Base-by-base conservation (phyloP, 2,888 invertebrate genomes). In the Dryocosmus kuriphilus region DNA sequence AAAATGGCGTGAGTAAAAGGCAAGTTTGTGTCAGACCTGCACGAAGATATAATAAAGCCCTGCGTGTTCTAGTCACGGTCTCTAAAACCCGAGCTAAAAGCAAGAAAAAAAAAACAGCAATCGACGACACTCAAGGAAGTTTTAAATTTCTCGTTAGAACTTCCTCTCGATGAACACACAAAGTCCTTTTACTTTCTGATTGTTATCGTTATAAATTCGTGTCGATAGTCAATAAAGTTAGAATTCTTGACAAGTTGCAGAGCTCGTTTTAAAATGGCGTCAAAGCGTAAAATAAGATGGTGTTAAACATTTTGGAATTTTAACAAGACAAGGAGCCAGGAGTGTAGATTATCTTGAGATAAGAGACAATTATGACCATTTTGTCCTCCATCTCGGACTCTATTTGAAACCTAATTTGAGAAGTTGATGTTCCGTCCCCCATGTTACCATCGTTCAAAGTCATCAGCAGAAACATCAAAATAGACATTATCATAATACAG, bases 21-120 rank as follows among this genome's bases (percentile, higher is more conserved):
- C 30, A 51, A 71, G 30, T 27, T 71, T 71, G 27, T 71, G 71
- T 51, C 46, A 71, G 71, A 46, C 3, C 8, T 9, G 46, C 27
- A 71, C 71, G 46, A 71, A 71, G 46, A 51, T 71, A 51, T n/a
- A 71, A 71, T 51, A 51, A 71, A 71, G 19, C 77, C 63, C 73
- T 63, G 78, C 51, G n/a, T 55, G 38, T 51, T 60, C 73, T 74
- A 51, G 65, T 73, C 75, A 67, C 73, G 55, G 27, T 61, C 41
- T 55, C 46, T 55, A 71, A 74, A 46, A n/a, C n/a, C n/a, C n/a
- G n/a, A n/a, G n/a, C n/a, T n/a, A n/a, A n/a, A 61, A 71, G 14
- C 27, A 75, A 30, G 38, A 46, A 57, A 74, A 65, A n/a, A 57
- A 60, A 67, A 55, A 19, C n/a, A n/a, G 7, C 24, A 60, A 14